These are phyloP conservation scores for Denticeps clupeoides DNA, from an alignment of 2,797 vertebrate genomes.

Conservation along the genomic window DNA sequence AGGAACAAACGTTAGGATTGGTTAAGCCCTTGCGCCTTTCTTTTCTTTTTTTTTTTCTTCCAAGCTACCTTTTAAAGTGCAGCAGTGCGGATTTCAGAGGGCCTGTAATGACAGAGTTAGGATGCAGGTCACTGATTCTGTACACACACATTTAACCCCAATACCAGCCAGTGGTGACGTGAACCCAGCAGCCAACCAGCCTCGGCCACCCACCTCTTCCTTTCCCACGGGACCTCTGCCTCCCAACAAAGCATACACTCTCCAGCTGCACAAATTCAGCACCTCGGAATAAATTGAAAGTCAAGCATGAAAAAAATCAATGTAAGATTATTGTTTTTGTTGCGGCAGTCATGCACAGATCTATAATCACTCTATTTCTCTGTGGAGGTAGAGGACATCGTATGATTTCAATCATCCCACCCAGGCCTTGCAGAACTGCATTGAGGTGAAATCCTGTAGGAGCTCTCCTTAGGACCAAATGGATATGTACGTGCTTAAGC, in stretches of 20 bases:
- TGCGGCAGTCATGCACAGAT: constrained; percentile 17
- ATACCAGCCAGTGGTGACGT: constrained; percentile 34
- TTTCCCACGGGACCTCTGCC: constrained; percentile 12
- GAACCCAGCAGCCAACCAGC: constrained; percentile 29
- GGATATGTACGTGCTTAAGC: too few relatives aligned
- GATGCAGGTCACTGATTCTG: constrained; percentile 41
- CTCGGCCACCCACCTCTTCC: constrained; percentile 12
- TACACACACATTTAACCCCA: constrained; percentile 41
- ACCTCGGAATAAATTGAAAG: constrained; percentile 24
- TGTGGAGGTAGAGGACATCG: too few relatives aligned
- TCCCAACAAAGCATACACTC: too few relatives aligned
- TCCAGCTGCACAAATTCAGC: constrained; percentile 15
- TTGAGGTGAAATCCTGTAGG: too few relatives aligned
- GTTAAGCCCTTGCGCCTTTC: constrained; percentile 22
- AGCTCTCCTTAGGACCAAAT: too few relatives aligned
- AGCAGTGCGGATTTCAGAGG: constrained; percentile 22
- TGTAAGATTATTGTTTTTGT: constrained; percentile 37
- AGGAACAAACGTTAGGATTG: constrained; percentile 18
- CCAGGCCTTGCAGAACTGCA: too few relatives aligned
- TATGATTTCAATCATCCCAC: too few relatives aligned
- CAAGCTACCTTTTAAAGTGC: constrained; percentile 15
- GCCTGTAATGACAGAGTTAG: constrained; percentile 32
- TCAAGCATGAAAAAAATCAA: constrained; percentile 35
- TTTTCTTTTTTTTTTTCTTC: constrained; percentile 17
- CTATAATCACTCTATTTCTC: too few relatives aligned